phyloP scores from a whole-genome alignment of 2,113 vertebrate genomes.

The Anhinga rufa region DNA sequence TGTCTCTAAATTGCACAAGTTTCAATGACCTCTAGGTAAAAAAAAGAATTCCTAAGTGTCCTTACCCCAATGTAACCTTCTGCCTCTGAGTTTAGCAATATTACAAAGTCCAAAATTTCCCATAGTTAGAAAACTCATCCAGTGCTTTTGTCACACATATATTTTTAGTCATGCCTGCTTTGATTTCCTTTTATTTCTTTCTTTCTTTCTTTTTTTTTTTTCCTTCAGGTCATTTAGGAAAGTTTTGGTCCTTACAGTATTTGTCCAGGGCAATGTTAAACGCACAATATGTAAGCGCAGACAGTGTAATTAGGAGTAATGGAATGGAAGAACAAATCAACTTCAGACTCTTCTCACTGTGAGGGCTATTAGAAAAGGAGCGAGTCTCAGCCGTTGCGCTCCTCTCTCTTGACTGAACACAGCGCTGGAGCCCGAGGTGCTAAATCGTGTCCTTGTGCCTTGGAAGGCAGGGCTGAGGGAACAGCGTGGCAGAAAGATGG shows the following conservation, averaged over 20 bases:
- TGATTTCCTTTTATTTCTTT: background rate
- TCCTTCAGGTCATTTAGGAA: background rate
- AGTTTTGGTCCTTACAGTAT: background rate
- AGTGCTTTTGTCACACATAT: background rate
- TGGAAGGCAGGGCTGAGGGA: background rate
- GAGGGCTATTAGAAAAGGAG: background rate
- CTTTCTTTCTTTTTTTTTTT: background rate
- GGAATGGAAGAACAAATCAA: background rate
- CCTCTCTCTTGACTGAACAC: background rate
- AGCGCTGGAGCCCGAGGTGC: background rate
- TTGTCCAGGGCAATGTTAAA: background rate
- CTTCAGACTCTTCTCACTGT: background rate
- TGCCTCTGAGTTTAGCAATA: background rate
- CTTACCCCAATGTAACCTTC: background rate
- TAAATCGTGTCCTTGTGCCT: background rate
- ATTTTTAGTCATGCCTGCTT: background rate
- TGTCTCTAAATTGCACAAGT: background rate
- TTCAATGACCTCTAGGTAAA: background rate
- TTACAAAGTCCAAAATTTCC: background rate
- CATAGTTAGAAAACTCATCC: background rate
- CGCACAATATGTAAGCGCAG: background rate
- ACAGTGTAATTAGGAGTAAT: background rate
- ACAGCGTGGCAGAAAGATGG: background rate
- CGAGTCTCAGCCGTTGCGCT: accelerated
- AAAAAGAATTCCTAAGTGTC: background rate